Evolutionary conservation across 2,888 invertebrate species (phyloP), one percentile per base, ranked within the genome.

Genomic region (Leucozona laternaria): DNA sequence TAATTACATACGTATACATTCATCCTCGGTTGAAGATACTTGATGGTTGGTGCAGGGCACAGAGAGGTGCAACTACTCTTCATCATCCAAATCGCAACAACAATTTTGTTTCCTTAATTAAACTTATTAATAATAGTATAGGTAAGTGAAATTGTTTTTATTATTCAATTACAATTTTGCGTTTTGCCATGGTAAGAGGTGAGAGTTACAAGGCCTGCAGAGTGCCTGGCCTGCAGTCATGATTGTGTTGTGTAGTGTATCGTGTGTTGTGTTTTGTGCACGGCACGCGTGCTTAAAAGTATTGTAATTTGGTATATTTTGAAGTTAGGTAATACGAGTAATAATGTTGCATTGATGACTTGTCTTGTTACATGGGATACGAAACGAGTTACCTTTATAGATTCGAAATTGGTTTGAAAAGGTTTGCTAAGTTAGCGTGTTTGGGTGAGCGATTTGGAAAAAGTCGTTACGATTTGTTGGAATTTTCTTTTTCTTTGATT

Each of bases 91-190:
- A 28, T 50, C 4, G 53, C 58, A 58, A 62, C 45, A 66, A 60
- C 66, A 58, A 34, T 57, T 75, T 71, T 77, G 72, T 50, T 84
- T 76, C 66, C 71, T 71, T 68, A 82, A 82, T 76, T 70, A 70
- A 66, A 48, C 71, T 73, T 84, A 64, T 43, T 79, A 60, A 40
- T 60, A 60, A 37, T 22, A 15, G 22, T n/a, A n/a, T n/a, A n/a
- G n/a, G n/a, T 40, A 76, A 84, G 84, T 84, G 79, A 84, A 84
- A 84, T 79, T 84, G 84, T 79, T 71, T 84, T 84, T 79, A 72
- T 79, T 85, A 80, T 85, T 77, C 80, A 76, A 71, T 79, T n/a
- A n/a, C n/a, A n/a, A n/a, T n/a, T n/a, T 77, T 66, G 45, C 55
- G 80, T 77, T 48, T 31, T 25, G 15, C 34, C n/a, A 22, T 15